Conservation (phyloP, 2,797 vertebrate species). For the Pseudochirops cupreus region DNA sequence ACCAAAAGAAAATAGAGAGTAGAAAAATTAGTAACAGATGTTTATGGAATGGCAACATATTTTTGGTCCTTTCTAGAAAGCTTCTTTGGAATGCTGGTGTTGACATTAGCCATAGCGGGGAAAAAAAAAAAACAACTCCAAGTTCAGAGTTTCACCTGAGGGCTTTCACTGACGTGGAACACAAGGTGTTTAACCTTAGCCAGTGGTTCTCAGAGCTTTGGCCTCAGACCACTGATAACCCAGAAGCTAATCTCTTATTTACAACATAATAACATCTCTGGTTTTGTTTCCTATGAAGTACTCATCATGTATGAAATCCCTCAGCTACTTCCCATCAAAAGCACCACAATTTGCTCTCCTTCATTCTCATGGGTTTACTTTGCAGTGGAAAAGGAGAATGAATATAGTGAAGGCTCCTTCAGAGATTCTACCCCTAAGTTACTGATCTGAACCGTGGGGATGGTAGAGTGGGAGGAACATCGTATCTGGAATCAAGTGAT, state of each 20-base stretch:
- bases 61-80: neutral
- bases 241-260: neutral
- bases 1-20: neutral
- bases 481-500: neutral
- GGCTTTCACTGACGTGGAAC: neutral
- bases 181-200: rapidly evolving
- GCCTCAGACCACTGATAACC: neutral
- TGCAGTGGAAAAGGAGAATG: neutral
- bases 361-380: neutral
- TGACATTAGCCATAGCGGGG: neutral
- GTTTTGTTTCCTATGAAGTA: neutral
- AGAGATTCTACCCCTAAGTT: neutral
- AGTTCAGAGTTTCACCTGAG: neutral
- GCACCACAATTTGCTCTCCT: neutral
- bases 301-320: neutral
- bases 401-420: neutral
- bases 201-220: rapidly evolving
- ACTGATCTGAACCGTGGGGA: neutral
- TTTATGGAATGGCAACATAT: neutral
- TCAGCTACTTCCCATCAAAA: neutral
- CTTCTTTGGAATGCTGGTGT: neutral
- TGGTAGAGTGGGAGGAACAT: neutral
- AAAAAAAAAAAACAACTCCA: neutral
- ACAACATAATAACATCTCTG: neutral
- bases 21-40: neutral